Evolutionary conservation across 2,888 invertebrate species (phyloP), one percentile per base, ranked within the genome.

Genomic region (Ypsolopha sequella): DNA sequence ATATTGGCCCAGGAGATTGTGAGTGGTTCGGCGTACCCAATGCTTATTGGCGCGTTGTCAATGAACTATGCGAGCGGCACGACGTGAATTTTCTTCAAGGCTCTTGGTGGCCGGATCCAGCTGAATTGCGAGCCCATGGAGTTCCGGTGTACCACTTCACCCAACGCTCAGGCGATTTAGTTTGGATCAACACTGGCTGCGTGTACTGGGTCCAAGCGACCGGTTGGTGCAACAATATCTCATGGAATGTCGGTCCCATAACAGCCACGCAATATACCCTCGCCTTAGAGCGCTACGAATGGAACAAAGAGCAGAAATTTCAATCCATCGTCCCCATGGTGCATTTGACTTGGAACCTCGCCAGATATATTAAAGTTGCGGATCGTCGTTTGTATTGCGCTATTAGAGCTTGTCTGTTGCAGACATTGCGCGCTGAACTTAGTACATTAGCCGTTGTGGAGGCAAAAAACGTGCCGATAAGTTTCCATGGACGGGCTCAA

Each of bases 21-120:
- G 99, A 99, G 84, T 99, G 99, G 99, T 99, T 99, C 85, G 98
- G 95, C 47, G 97, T 98, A 41, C 97, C 99, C 9, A 97, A 98
- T 76, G 93, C 96, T 24, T 99, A 99, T 81, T 99, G 99, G 99
- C 98, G 98, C 57, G 94, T 95, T 38, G 93, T 99, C 62, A 93
- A 96, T 67, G 91, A 92, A 60, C 90, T 99, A 51, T 99, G 99
- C 84, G 97, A 98, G 78, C 92, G 95, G 63, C 96, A 98, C 80
- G 93, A 93, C 64, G 93, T 98, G 53, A 97, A 97, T 76, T 99
- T 98, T 81, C 88, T 98, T 65, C 97, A 97, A 74, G 99, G 98
- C 8, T 96, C 97, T 44, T 99, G 98, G 98, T 99, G 99, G 99
- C 99, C 99, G 1, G 93, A 95, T 51, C 88, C 98, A 58, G 96